phyloP scores from a whole-genome alignment of 2,113 vertebrate genomes.

The Mohoua ochrocephala region DNA sequence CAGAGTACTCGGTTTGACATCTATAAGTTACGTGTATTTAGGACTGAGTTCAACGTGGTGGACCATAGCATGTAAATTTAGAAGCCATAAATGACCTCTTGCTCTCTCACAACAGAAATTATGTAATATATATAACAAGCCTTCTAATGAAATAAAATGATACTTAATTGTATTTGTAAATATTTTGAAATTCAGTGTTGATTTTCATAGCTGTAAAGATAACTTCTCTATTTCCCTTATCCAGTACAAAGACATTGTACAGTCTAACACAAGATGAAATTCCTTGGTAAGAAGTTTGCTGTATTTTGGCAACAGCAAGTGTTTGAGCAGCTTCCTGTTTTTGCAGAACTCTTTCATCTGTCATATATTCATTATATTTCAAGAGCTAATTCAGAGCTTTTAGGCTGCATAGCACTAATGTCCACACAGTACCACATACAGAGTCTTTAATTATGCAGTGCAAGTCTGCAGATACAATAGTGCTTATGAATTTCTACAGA shows the following conservation, averaged over 20 bases:
- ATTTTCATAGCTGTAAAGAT: neutral
- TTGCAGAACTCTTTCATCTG: neutral
- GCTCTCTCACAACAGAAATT: neutral
- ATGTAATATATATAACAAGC: neutral
- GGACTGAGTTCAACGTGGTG: neutral
- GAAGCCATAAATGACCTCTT: neutral
- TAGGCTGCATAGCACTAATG: neutral
- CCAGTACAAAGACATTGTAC: neutral
- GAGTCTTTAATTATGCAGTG: conserved; percentile 7
- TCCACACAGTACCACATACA: neutral
- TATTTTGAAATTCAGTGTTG: neutral
- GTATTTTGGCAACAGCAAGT: neutral
- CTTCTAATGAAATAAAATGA: neutral
- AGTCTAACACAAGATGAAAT: neutral
- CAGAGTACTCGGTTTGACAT: neutral
- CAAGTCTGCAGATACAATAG: neutral
- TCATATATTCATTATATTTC: neutral
- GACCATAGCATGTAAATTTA: neutral
- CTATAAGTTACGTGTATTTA: neutral
- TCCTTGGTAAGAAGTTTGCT: neutral
- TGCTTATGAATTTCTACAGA: neutral
- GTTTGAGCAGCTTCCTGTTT: neutral
- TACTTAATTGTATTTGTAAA: neutral
- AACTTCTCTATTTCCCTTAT: neutral
- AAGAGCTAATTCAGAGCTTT: neutral